Evolutionary conservation across 2,797 vertebrate species (phyloP), one percentile per base, ranked within the genome.

Genomic region (Cyclura pinguis): DNA sequence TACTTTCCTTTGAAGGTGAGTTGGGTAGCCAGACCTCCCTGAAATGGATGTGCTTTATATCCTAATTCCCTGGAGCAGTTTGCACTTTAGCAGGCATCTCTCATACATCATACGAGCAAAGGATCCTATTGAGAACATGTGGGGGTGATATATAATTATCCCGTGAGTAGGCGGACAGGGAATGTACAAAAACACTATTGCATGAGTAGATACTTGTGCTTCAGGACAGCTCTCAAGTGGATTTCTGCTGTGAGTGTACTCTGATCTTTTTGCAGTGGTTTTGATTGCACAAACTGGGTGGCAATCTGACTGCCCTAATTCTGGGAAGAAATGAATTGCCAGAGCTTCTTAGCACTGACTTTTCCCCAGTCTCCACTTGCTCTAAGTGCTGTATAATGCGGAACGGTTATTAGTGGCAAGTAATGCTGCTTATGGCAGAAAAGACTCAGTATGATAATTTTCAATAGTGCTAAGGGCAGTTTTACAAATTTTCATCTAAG

Each of bases 181-280:
- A 89, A 84, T 84, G 85, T 87, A 78, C 35, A 55, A 93, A 91
- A 93, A 81, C 86, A 50, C 24, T 27, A 18, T 84, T 69, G 35
- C 42, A 27, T 22, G 85, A 83, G 35, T 27, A 62, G 38, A 84
- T 50, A 73, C 59, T 35, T 86, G 35, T 83, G 38, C 38, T 88
- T 82, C 59, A n/a, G 38, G 52, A 64, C 85, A 29, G 59, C 62
- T 89, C n/a, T 86, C 72, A 18, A 38, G 84, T 57, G 22, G 77
- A 38, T 80, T 84, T 88, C n/a, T 72, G 55, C 24, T 20, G 6
- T 32, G 13, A 47, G 57, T n/a, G 14, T 14, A 67, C 42, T 74
- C 8, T n/a, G n/a, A 85, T 9, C 38, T 59, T 59, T 78, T 73
- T 84, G 64, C 74, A 35, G 64, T 22, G 62, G 16, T 64, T 83